Percentiles rank a stretch among this genome's conserved stretches.
Evolutionary conservation across 2,797 vertebrate species (phyloP).

Genomic region (Cygnus olor): DNA sequence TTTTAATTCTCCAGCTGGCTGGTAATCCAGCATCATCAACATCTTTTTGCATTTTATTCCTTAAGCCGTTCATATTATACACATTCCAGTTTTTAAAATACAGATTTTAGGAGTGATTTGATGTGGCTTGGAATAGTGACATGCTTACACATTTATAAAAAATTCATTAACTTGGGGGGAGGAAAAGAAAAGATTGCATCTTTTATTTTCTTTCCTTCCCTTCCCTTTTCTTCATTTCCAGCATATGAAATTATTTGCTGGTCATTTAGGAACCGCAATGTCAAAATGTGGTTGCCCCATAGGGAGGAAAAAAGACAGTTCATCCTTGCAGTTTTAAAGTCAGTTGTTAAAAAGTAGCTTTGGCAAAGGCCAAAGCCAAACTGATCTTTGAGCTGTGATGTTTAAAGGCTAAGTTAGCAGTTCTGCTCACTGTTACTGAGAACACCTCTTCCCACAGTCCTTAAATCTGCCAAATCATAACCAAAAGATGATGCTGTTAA

Average conservation of each 20-base stretch:
- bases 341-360: constrained; percentile 58
- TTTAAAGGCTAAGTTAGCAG: constrained; percentile 14
- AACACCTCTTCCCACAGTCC: constrained; percentile 22
- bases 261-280: constrained; percentile 70
- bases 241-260: constrained; percentile 62
- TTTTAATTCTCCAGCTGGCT: constrained; percentile 48
- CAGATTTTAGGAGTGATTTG: constrained; percentile 69
- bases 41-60: constrained; percentile 66
- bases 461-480: constrained; percentile 46
- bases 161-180: constrained; percentile 39
- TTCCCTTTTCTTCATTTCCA: constrained; percentile 54
- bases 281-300: constrained; percentile 67
- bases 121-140: constrained; percentile 75
- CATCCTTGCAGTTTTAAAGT: constrained; percentile 52
- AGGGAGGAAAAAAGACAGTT: constrained; percentile 76
- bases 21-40: constrained; percentile 45
- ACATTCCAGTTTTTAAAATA: constrained; percentile 70
- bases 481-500: constrained; percentile 22
- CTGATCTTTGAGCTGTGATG: neutral
- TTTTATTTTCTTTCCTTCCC: constrained; percentile 31
- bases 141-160: constrained; percentile 66
- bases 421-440: constrained; percentile 17
- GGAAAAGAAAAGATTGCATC: constrained; percentile 42
- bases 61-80: constrained; percentile 59
- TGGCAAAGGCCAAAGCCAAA: constrained; percentile 53